A percentile compares a stretch with the other conserved stretches of the same genome.
Conservation (phyloP, 2,113 vertebrate species). For the Channa maculata region DNA sequence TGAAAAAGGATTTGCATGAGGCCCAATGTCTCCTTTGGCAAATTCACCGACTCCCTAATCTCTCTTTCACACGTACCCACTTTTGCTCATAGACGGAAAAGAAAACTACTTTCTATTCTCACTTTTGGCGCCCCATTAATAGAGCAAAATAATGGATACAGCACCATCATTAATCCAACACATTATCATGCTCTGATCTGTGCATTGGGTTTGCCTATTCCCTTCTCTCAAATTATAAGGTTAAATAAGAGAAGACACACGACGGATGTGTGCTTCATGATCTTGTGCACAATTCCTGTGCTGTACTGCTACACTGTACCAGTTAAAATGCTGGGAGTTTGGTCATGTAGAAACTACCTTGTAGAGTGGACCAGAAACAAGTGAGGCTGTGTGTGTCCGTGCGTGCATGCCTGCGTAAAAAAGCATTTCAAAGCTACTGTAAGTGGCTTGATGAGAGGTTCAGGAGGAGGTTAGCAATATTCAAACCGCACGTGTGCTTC, state of each 20-base stretch:
- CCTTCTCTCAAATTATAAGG: conserved; percentile 24
- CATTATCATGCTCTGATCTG: conserved; percentile 9
- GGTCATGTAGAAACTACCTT: conserved; percentile 37
- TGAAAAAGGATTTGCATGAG: no score
- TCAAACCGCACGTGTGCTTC: conserved; percentile 7
- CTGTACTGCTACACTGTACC: conserved; percentile 24
- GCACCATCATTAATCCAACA: conserved; percentile 42
- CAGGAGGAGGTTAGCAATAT: conserved; percentile 46
- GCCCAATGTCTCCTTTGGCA: conserved; percentile 22
- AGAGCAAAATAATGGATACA: conserved; percentile 36
- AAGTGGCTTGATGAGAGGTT: conserved; percentile 33
- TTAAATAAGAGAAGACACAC: conserved; percentile 23
- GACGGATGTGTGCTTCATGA: conserved; percentile 23
- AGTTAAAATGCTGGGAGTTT: conserved; percentile 36
- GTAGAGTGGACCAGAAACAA: neutral
- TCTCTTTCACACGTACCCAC: conserved; percentile 28
- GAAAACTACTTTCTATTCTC: conserved; percentile 30
- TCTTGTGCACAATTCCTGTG: conserved; percentile 23
- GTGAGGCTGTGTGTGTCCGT: conserved; percentile 11
- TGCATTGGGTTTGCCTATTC: conserved; percentile 31
- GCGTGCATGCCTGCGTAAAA: neutral
- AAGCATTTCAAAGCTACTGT: neutral
- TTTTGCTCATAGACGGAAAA: conserved; percentile 16
- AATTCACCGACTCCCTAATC: conserved; percentile 49
- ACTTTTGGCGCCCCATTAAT: conserved; percentile 21